Base-by-base conservation (phyloP, 2,888 invertebrate species). In the Physocephala rufipes region DNA sequence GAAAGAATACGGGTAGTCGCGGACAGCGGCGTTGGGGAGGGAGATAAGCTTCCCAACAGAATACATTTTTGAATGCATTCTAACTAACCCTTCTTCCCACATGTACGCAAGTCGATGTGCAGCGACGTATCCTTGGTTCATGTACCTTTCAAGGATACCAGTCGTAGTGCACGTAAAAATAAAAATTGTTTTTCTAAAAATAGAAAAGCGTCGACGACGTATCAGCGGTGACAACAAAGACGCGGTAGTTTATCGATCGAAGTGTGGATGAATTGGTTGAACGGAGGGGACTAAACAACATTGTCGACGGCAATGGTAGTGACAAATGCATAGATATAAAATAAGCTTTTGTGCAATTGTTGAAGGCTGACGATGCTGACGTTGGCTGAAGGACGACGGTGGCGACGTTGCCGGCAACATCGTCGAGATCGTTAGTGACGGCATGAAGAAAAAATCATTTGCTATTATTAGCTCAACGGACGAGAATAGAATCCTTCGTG, bases 51-150 rank as follows among this genome's bases (percentile, higher is more conserved):
- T 49, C 47, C 24, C 49, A 13, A 9, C 0, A 47, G 49, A 3
- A 15, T 43, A 59, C 58, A 59, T n/a, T n/a, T n/a, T n/a, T n/a
- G n/a, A n/a, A n/a, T n/a, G n/a, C n/a, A n/a, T n/a, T n/a, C n/a
- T n/a, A n/a, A n/a, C n/a, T n/a, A n/a, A n/a, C n/a, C n/a, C n/a
- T n/a, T n/a, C n/a, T n/a, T 13, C 19, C 53, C 53, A n/a, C 12
- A 9, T 9, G 36, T 21, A 24, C 53, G 53, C 59, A 67, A 28
- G 49, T 15, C 55, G 62, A 49, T 51, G 58, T 67, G 47, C 49
- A 19, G 28, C 9, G 74, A 15, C 15, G 58, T 76, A 81, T 81
- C 80, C 81, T 76, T 74, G 80, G 80, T 74, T 78, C 76, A 78
- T 80, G 80, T 80, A 78, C 77, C 76, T 78, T 79, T 79, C 58